A percentile compares a stretch with the other conserved stretches of the same genome.
phyloP scores from a whole-genome alignment of 2,797 vertebrate genomes.

The Astyanax mexicanus region DNA sequence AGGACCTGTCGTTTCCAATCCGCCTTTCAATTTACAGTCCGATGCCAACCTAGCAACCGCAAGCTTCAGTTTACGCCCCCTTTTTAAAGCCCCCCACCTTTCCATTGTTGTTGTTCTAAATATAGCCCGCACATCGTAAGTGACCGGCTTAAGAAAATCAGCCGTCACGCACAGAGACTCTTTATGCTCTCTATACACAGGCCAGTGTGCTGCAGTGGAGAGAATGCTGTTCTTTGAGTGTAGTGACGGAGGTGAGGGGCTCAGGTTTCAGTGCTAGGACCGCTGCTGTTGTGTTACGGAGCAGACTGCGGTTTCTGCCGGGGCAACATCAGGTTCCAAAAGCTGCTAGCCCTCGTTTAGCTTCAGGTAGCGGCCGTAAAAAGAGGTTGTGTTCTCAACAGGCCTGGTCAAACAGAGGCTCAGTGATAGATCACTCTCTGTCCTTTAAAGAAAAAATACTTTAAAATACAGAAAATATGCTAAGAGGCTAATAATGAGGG shows the following conservation, averaged over 20 bases:
- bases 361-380: slow-evolving; percentile 51
- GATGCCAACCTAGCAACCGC: slow-evolving; percentile 18
- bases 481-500: slow-evolving; percentile 43
- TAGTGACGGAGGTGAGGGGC: slow-evolving; percentile 66
- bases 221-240: slow-evolving; percentile 69
- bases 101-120: slow-evolving; percentile 79
- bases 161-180: slow-evolving; percentile 72
- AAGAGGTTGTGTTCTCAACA: slow-evolving; percentile 52
- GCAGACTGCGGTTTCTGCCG: slow-evolving; percentile 55
- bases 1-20: not conserved
- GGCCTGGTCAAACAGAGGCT: slow-evolving; percentile 32
- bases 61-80: too few relatives aligned
- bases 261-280: slow-evolving; percentile 58
- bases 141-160: slow-evolving; percentile 60
- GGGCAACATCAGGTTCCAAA: slow-evolving; percentile 48
- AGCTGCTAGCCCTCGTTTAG: slow-evolving; percentile 37
- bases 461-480: slow-evolving; percentile 40
- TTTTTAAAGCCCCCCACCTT: slow-evolving; percentile 53
- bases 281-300: slow-evolving; percentile 24
- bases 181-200: slow-evolving; percentile 72
- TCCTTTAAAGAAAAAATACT: slow-evolving; percentile 4
- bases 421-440: slow-evolving; percentile 33
- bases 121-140: slow-evolving; percentile 63
- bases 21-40: not conserved
- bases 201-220: slow-evolving; percentile 75